Conservation (phyloP, 2,797 vertebrate species). For the Anableps anableps region DNA sequence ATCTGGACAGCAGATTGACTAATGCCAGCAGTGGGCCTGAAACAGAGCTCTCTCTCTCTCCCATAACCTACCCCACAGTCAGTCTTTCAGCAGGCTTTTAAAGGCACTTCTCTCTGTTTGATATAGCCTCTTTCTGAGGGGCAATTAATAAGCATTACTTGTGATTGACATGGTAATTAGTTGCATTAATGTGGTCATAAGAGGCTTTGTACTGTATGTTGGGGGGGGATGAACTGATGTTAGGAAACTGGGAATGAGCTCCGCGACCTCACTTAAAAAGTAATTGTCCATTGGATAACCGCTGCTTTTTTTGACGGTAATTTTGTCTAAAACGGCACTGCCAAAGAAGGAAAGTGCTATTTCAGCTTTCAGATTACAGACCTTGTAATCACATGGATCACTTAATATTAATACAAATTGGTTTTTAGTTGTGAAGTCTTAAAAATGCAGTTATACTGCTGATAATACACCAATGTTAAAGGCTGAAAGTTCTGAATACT, state of each 20-base stretch:
- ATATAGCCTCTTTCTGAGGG: conserved; percentile 80
- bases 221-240: conserved; percentile 63
- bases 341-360: conserved; percentile 57
- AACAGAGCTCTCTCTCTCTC: conserved; percentile 70
- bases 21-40: conserved; percentile 82
- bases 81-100: conserved; percentile 82
- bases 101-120: conserved; percentile 77
- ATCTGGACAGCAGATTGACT: conserved; percentile 90
- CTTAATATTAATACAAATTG: conserved; percentile 26
- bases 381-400: conserved; percentile 33
- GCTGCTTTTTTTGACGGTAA: conserved; percentile 66
- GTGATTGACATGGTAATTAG: conserved; percentile 88
- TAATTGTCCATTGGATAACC: conserved; percentile 79
- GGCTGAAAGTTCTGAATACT: background rate
- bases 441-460: conserved; percentile 19
- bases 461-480: conserved; percentile 15
- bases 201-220: conserved; percentile 77
- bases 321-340: conserved; percentile 66
- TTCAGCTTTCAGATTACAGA: conserved; percentile 61
- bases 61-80: conserved; percentile 73
- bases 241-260: conserved; percentile 63
- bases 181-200: conserved; percentile 84
- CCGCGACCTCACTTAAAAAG: conserved; percentile 78
- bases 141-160: conserved; percentile 87
- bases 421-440: conserved; percentile 24